Evolutionary conservation across 1,140 invertebrate genomes (phyloP).

Genomic region (Papilio polyxenes): DNA sequence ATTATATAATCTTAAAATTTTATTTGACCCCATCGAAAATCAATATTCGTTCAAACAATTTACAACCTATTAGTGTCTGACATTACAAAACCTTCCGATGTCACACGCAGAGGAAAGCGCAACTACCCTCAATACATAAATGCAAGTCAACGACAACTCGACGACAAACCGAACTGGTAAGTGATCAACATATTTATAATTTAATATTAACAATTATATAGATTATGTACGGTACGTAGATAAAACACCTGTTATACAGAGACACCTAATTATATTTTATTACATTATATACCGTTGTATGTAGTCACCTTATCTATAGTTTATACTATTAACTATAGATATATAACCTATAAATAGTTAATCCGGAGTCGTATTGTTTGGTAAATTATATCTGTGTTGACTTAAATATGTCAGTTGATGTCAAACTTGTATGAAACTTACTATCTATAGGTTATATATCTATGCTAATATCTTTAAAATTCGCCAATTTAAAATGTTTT

Average conservation of each 20-base stretch:
- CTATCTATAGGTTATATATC: too few species aligned
- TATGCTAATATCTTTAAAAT: background rate
- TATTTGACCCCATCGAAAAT: slow-evolving; percentile 78
- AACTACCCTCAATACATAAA: slow-evolving; percentile 51
- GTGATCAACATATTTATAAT: slow-evolving; percentile 78
- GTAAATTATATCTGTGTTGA: too few species aligned
- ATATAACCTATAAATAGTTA: background rate
- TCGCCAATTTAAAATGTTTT: background rate
- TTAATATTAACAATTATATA: slow-evolving; percentile 80
- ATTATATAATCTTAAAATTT: slow-evolving; percentile 74
- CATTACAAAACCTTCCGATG: slow-evolving; percentile 62
- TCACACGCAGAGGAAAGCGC: slow-evolving; percentile 49
- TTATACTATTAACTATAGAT: background rate
- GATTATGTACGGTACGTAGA: slow-evolving; percentile 72
- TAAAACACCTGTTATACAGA: slow-evolving; percentile 78
- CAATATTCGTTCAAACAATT: slow-evolving; percentile 73
- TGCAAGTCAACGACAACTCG: slow-evolving; percentile 28
- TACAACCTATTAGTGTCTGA: slow-evolving; percentile 69
- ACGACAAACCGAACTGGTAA: slow-evolving; percentile 58
- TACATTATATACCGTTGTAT: slow-evolving; percentile 66
- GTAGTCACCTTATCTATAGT: slow-evolving; percentile 21
- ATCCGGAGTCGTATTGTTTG: too few species aligned
- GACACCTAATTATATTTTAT: slow-evolving; percentile 72
- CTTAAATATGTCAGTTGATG: too few species aligned
- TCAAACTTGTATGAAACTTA: too few species aligned